Conservation (phyloP, 23 tunicate genomes). For the Halocynthia aurantium region DNA sequence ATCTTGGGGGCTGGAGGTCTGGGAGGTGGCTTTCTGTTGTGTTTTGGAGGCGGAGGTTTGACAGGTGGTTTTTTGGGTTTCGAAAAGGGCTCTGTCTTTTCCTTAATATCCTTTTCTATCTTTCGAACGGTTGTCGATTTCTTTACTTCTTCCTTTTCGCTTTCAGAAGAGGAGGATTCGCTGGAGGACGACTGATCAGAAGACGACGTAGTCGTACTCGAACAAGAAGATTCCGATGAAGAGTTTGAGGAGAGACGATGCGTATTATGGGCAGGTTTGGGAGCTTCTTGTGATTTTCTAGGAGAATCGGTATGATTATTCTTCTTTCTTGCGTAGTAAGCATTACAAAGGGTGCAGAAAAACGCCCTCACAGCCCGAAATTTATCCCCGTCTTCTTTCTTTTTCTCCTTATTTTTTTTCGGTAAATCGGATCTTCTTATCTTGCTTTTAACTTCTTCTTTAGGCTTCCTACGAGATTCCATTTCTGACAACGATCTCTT, state of each 20-base stretch:
- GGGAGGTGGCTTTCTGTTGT: constrained; percentile 40
- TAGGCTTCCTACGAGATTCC: not conserved
- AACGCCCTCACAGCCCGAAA: too few species aligned
- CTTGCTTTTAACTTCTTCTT: not conserved
- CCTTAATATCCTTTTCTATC: not conserved
- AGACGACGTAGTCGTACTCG: not conserved
- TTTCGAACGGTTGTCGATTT: not conserved
- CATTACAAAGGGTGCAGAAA: too few species aligned
- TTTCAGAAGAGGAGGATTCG: not conserved
- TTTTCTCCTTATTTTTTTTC: too few species aligned
- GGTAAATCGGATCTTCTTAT: not conserved
- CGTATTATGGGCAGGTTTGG: too few species aligned
- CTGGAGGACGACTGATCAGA: not conserved
- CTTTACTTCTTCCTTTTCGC: not conserved
- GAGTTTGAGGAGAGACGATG: not conserved
- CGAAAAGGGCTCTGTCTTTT: not conserved
- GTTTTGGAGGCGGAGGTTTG: not conserved
- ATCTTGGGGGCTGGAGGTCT: constrained; percentile 66
- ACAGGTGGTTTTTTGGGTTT: not conserved
- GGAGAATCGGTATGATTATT: too few species aligned
- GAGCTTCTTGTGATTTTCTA: too few species aligned
- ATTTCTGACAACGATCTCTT: not conserved
- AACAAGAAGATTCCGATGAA: not conserved
- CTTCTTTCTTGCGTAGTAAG: too few species aligned
- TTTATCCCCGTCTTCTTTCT: not conserved